Percentiles rank a stretch among this genome's conserved stretches.
Evolutionary conservation across 2,888 invertebrate genomes (phyloP).

Genomic region (Fragum sueziense): DNA sequence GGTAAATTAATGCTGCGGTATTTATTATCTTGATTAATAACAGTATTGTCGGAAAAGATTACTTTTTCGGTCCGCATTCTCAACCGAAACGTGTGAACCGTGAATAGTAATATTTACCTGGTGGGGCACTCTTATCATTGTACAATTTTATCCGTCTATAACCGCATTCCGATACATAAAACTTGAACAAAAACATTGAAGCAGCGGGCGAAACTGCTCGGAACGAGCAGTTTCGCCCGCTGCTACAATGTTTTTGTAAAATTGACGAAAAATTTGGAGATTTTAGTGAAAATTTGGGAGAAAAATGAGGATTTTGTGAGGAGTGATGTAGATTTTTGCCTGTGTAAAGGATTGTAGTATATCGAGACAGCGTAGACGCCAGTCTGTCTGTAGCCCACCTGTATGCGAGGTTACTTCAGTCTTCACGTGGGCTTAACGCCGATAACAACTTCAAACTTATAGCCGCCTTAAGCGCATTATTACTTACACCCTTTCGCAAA

Average conservation of each 20-base stretch:
- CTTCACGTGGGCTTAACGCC: conserved; percentile 39
- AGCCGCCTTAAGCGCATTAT: conserved; percentile 23
- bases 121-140: conserved; percentile 15
- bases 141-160: not conserved
- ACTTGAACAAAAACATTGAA: not conserved
- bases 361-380: conserved; percentile 57
- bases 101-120: conserved; percentile 59
- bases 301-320: not conserved
- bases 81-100: conserved; percentile 48
- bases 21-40: conserved; percentile 52
- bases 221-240: not conserved
- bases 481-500: no score
- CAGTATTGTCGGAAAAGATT: conserved; percentile 27
- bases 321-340: not conserved
- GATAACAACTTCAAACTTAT: conserved; percentile 18
- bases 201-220: not conserved
- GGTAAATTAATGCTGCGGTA: conserved; percentile 40
- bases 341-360: not conserved
- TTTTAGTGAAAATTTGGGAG: not conserved
- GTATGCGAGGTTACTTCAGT: conserved; percentile 35
- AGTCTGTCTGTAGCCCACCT: conserved; percentile 63
- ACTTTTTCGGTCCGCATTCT: conserved; percentile 44
- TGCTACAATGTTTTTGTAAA: not conserved
- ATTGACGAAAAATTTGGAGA: not conserved
- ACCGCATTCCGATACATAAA: conserved; percentile 4